Evolutionary conservation across 92 coral and sea anemone genomes (phyloP).

Genomic region (Nematostella vectensis): DNA sequence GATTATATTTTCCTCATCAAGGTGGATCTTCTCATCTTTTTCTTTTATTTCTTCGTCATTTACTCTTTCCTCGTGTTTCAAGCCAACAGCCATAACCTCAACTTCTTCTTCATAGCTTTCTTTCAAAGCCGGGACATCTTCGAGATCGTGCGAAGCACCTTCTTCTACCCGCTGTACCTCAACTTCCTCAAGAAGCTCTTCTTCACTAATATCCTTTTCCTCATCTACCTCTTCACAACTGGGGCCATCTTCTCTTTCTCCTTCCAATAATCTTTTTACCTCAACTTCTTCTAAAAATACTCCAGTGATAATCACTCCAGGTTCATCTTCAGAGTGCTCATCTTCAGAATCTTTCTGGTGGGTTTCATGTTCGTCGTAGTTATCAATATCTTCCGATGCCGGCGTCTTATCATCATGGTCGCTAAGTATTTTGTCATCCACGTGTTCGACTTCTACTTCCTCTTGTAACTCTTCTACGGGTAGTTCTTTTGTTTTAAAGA

Average conservation of each 20-base stretch:
- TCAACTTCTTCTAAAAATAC: slow-evolving; percentile 62
- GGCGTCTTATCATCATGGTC: background rate
- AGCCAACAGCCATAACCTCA: slow-evolving; percentile 6
- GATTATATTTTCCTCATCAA: too few species aligned
- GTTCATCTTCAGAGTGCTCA: background rate
- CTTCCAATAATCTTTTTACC: slow-evolving; percentile 22
- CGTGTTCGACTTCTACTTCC: slow-evolving; percentile 11
- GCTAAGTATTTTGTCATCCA: slow-evolving; percentile 6
- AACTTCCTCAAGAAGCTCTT: slow-evolving; percentile 6
- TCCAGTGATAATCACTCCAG: background rate
- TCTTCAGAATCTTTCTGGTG: too few species aligned
- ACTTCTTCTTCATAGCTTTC: slow-evolving; percentile 1
- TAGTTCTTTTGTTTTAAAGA: background rate
- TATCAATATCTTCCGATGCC: slow-evolving; percentile 1
- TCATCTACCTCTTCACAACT: background rate
- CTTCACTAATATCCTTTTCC: slow-evolving; percentile 8
- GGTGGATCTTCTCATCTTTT: too few species aligned
- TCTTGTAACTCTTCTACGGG: background rate
- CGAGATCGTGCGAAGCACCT: slow-evolving; percentile 1
- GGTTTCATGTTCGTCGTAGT: too few species aligned
- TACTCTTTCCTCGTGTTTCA: background rate
- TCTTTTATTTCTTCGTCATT: slow-evolving; percentile 1
- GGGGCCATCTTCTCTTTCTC: slow-evolving; percentile 4
- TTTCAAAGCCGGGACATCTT: too few species aligned
- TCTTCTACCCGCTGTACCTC: slow-evolving; percentile 6